These are phyloP conservation scores for Drosophila erecta DNA, from an alignment of 1,140 invertebrate genomes.

Conservation along the genomic window DNA sequence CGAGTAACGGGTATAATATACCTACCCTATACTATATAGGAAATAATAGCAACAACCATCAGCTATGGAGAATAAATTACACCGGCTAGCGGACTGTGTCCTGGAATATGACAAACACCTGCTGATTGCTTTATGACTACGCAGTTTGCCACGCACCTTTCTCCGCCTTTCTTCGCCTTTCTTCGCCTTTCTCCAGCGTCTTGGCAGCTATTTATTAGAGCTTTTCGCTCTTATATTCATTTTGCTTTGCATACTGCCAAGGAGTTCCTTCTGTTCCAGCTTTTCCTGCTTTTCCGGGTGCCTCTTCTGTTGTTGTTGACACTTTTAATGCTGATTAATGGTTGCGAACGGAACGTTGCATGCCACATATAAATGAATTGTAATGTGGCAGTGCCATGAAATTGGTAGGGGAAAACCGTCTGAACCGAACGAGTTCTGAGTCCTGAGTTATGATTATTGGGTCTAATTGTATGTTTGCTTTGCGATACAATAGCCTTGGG, in stretches of 20 bases:
- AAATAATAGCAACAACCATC: slow-evolving; percentile 15
- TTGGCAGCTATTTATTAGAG: slow-evolving; percentile 66
- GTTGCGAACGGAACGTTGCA: slow-evolving; percentile 41
- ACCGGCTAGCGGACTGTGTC: slow-evolving; percentile 8
- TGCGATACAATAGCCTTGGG: neutral
- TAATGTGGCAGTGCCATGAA: slow-evolving; percentile 41
- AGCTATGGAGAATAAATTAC: slow-evolving; percentile 64
- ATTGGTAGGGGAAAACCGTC: neutral
- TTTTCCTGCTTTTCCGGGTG: slow-evolving; percentile 9
- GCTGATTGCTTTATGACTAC: slow-evolving; percentile 61
- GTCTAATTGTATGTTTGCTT: slow-evolving; percentile 35
- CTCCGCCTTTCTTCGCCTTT: neutral
- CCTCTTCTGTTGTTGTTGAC: slow-evolving; percentile 54
- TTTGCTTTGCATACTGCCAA: slow-evolving; percentile 61
- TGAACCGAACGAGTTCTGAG: slow-evolving; percentile 1
- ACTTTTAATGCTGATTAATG: slow-evolving; percentile 76
- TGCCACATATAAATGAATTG: slow-evolving; percentile 74
- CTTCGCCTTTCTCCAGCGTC: slow-evolving; percentile 3
- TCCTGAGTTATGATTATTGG: slow-evolving; percentile 37
- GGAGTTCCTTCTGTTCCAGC: slow-evolving; percentile 7
- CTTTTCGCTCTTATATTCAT: slow-evolving; percentile 41
- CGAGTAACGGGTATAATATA: no score
- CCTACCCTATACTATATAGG: slow-evolving; percentile 11
- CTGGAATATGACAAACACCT: slow-evolving; percentile 67
- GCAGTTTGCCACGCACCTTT: neutral